These are phyloP conservation scores for Danaus melanippus DNA, from an alignment of 1,140 invertebrate genomes.

Conservation along the genomic window DNA sequence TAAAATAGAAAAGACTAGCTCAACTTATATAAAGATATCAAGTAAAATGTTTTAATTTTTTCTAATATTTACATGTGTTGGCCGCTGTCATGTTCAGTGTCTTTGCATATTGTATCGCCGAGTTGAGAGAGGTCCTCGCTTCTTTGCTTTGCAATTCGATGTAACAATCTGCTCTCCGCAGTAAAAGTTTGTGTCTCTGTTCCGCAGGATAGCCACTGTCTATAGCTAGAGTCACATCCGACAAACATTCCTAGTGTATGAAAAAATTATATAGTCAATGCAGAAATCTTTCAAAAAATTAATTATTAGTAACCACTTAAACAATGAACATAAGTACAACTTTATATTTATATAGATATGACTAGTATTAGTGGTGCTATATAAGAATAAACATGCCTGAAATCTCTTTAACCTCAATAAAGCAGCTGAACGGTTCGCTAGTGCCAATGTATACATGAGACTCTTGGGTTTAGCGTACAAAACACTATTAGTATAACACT, in stretches of 20 bases:
- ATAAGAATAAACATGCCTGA: slow-evolving; percentile 30
- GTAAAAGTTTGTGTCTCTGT: slow-evolving; percentile 40
- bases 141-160: slow-evolving; percentile 32
- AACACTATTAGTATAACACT: slow-evolving; percentile 51
- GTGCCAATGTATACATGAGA: slow-evolving; percentile 44
- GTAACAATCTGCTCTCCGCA: slow-evolving; percentile 48
- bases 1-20: no score
- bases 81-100: slow-evolving; percentile 20
- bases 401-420: slow-evolving; percentile 44
- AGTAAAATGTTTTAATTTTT: neutral
- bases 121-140: slow-evolving; percentile 26
- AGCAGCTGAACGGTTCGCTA: slow-evolving; percentile 58
- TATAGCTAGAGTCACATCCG: slow-evolving; percentile 41
- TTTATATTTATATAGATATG: no score
- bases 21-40: no score
- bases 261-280: neutral
- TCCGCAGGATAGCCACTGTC: slow-evolving; percentile 37
- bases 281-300: no score
- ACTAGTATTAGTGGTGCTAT: no score
- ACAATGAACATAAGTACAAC: no score
- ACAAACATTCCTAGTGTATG: slow-evolving; percentile 40
- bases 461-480: slow-evolving; percentile 45
- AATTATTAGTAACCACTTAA: no score
- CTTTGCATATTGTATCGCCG: slow-evolving; percentile 32
- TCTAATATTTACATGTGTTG: slow-evolving; percentile 19